A percentile compares a stretch with the other conserved stretches of the same genome.
Conservation (phyloP, 1,140 invertebrate species). For the Nixonia krombeini region DNA sequence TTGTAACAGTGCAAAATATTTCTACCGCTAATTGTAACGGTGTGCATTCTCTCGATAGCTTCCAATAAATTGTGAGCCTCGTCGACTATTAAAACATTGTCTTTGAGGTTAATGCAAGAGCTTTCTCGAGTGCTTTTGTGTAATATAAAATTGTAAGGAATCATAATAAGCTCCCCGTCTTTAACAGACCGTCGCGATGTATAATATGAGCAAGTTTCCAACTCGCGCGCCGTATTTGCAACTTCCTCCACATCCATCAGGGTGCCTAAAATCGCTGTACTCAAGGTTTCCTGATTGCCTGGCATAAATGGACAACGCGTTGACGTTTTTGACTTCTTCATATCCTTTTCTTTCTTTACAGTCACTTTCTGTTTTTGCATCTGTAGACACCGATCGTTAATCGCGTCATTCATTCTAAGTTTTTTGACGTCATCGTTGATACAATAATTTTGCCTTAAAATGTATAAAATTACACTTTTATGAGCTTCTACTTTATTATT, state of each 20-base stretch:
- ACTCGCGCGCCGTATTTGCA: conserved; percentile 77
- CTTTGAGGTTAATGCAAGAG: conserved; percentile 82
- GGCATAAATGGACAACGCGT: conserved; percentile 79
- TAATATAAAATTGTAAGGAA: conserved; percentile 91
- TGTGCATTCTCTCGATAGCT: conserved; percentile 90
- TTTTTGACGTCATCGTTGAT: conserved; percentile 87
- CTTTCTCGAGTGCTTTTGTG: conserved; percentile 84
- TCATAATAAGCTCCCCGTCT: conserved; percentile 85
- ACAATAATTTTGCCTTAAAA: conserved; percentile 86
- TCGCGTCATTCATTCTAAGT: conserved; percentile 83
- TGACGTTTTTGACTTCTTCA: conserved; percentile 75
- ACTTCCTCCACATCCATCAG: conserved; percentile 93
- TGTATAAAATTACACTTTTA: conserved; percentile 24
- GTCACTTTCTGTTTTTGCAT: conserved; percentile 81
- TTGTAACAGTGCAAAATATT: conserved; percentile 79
- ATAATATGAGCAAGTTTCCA: conserved; percentile 93
- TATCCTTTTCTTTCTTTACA: conserved; percentile 75
- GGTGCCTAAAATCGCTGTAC: conserved; percentile 78
- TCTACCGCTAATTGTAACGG: conserved; percentile 78
- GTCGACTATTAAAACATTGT: conserved; percentile 93
- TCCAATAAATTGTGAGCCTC: conserved; percentile 98
- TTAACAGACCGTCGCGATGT: conserved; percentile 83
- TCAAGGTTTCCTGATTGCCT: conserved; percentile 76
- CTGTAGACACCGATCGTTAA: conserved; percentile 96
- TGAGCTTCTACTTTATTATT: no score